Evolutionary conservation across 2,113 vertebrate species (phyloP).

Genomic region (Atherinomorus stipes): DNA sequence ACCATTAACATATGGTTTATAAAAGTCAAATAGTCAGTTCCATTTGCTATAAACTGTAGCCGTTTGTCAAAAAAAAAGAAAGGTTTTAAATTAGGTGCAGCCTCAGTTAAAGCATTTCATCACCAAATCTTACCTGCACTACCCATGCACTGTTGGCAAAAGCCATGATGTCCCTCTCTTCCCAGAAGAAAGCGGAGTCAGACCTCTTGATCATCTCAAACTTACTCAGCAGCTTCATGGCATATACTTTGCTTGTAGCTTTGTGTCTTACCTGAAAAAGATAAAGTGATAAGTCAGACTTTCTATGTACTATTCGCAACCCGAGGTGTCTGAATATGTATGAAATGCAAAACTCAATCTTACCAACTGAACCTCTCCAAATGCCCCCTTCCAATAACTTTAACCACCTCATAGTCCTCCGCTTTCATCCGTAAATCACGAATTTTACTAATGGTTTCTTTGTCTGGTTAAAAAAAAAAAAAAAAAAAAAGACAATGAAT

Average conservation of each 20-base stretch:
- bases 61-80: too few relatives aligned
- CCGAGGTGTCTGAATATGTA: neutral
- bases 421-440: constrained; percentile 98
- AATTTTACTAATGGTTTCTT: constrained; percentile 97
- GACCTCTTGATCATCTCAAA: constrained; percentile 99
- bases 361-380: constrained; percentile 98
- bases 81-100: too few relatives aligned
- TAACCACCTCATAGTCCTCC: constrained; percentile 98
- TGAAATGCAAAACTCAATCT: constrained; percentile 48
- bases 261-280: constrained; percentile 93
- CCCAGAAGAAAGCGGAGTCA: constrained; percentile 99
- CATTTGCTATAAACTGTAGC: too few relatives aligned
- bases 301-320: neutral
- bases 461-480: constrained; percentile 83
- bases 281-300: constrained; percentile 1
- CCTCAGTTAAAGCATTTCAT: neutral
- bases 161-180: constrained; percentile 99
- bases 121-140: constrained; percentile 89
- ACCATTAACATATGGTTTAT: too few relatives aligned
- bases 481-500: constrained; percentile 29
- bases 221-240: constrained; percentile 99
- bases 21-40: too few relatives aligned
- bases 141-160: constrained; percentile 98
- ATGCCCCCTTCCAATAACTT: constrained; percentile 99
- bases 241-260: constrained; percentile 94